Evolutionary conservation across 2,888 invertebrate genomes (phyloP).

Genomic region (Calameuta filiformis): DNA sequence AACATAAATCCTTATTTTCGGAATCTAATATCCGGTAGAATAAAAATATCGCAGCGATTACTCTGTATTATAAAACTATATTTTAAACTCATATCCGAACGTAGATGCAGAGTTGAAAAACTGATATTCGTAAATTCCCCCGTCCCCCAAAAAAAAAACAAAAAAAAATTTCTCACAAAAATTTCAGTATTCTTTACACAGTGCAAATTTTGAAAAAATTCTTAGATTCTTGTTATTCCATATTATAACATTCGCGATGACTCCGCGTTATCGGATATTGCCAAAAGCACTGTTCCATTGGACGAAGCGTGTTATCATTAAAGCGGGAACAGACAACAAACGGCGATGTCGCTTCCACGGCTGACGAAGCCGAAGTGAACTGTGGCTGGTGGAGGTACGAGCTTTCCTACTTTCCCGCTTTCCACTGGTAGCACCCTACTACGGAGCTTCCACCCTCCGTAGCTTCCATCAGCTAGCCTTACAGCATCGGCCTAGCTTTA

Average conservation of each 20-base stretch:
- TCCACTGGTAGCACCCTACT: conserved; percentile 25
- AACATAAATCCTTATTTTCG: not conserved
- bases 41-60: not conserved
- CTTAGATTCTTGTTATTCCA: not conserved
- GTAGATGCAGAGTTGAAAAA: not conserved
- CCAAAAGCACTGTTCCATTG: not conserved
- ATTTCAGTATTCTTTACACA: not conserved
- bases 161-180: not conserved
- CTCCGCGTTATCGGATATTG: not conserved
- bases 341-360: conserved; percentile 46
- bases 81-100: not conserved
- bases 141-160: not conserved
- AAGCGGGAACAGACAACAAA: not conserved
- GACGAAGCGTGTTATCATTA: not conserved
- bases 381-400: conserved; percentile 42
- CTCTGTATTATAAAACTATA: not conserved
- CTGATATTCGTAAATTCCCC: not conserved
- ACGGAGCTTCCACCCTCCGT: conserved; percentile 17
- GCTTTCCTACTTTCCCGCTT: conserved; percentile 54
- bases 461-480: conserved; percentile 4
- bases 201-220: not conserved
- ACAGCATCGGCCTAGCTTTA: not conserved
- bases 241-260: not conserved
- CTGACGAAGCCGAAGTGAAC: conserved; percentile 58
- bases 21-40: not conserved